phyloP scores from a whole-genome alignment of 2,888 invertebrate species.

The Eupithecia exiguata region DNA sequence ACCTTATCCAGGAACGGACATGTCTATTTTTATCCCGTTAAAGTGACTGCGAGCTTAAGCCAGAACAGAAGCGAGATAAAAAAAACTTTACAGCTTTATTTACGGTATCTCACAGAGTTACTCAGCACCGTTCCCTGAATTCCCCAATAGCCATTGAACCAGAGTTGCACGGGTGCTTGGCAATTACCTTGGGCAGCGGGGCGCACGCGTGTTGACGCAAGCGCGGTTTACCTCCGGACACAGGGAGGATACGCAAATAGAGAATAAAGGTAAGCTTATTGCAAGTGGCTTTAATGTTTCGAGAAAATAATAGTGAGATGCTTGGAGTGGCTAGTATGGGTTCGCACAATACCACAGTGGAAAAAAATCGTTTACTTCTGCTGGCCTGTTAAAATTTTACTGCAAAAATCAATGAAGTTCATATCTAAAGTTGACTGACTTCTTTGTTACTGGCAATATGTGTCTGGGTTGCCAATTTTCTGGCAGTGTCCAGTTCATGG shows the following conservation, averaged over 20 bases:
- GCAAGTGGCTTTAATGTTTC: neutral
- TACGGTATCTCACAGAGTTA: neutral
- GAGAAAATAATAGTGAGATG: neutral
- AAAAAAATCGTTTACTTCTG: neutral
- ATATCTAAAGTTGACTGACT: too few species aligned
- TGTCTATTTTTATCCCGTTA: too few species aligned
- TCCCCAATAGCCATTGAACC: conserved; percentile 27
- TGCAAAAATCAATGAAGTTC: too few species aligned
- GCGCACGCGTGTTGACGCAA: conserved; percentile 12
- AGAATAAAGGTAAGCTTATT: neutral
- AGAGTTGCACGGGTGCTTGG: conserved; percentile 22
- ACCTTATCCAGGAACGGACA: too few species aligned
- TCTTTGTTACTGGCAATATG: too few species aligned
- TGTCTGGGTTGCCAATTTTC: too few species aligned
- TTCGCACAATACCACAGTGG: neutral
- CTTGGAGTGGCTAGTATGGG: neutral
- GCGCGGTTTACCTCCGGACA: neutral
- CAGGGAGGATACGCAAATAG: neutral
- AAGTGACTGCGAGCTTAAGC: too few species aligned
- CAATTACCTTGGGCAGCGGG: conserved; percentile 23
- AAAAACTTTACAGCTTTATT: neutral
- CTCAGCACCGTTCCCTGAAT: neutral
- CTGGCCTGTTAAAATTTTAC: too few species aligned
- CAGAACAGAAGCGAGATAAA: too few species aligned
- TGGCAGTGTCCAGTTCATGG: too few species aligned